Conservation (phyloP, 2,113 vertebrate genomes). For the Grus americana region DNA sequence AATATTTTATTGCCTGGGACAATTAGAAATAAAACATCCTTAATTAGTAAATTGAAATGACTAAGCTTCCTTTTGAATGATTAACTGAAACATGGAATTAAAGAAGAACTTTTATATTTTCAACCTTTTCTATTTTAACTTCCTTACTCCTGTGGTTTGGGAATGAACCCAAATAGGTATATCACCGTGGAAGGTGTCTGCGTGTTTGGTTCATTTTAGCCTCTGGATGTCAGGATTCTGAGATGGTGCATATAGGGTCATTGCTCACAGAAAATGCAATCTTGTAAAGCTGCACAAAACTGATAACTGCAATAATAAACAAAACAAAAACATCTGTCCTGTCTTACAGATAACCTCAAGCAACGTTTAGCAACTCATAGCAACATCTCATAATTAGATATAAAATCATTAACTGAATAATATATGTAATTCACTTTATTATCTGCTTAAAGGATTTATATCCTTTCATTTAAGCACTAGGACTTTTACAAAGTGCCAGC, state of each 20-base stretch:
- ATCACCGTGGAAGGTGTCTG: neutral
- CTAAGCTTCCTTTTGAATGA: neutral
- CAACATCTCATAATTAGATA: constrained; percentile 9
- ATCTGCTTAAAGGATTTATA: constrained; percentile 9
- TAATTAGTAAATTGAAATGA: neutral
- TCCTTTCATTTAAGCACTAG: neutral
- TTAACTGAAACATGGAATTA: neutral
- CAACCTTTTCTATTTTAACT: neutral
- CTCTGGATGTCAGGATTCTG: neutral
- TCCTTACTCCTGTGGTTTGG: neutral
- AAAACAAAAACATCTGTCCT: constrained; percentile 37
- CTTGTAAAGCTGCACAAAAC: constrained; percentile 1
- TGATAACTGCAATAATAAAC: constrained; percentile 27
- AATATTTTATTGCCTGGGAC: neutral
- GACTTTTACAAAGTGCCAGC: neutral
- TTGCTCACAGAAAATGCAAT: constrained; percentile 8
- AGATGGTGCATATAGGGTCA: neutral
- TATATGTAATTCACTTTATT: constrained; percentile 24
- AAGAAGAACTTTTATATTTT: neutral
- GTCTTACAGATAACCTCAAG: constrained; percentile 21
- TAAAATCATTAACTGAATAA: constrained; percentile 23
- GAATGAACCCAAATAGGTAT: neutral
- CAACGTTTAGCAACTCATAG: neutral
- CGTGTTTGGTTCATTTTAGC: neutral
- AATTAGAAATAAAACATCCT: neutral